phyloP scores from a whole-genome alignment of 2,888 invertebrate species.

The Nasonia oneida region DNA sequence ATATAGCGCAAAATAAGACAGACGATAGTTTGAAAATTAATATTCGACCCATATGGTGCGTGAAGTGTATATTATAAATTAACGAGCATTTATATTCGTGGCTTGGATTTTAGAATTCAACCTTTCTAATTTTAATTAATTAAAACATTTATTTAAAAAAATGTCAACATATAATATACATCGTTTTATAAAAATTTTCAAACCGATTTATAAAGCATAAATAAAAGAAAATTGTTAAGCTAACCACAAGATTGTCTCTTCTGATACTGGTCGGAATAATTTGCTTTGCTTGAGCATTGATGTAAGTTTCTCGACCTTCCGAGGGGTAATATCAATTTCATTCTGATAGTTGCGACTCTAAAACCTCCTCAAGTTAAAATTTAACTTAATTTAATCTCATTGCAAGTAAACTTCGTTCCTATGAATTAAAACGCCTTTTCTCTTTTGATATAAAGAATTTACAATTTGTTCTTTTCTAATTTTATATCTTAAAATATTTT shows the following conservation, averaged over 20 bases:
- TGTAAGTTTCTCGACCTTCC: slow-evolving; percentile 12
- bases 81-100: neutral
- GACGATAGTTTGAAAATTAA: neutral
- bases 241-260: neutral
- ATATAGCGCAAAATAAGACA: neutral
- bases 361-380: neutral
- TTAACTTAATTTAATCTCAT: neutral
- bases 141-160: neutral
- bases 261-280: neutral
- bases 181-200: neutral
- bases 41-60: neutral
- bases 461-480: neutral
- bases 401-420: neutral
- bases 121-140: neutral
- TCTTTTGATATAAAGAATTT: neutral
- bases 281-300: neutral
- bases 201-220: neutral
- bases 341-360: neutral
- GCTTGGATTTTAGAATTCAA: neutral
- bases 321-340: slow-evolving; percentile 18
- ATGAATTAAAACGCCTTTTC: neutral
- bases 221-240: neutral
- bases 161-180: neutral
- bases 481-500: neutral
- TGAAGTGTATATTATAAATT: neutral